phyloP scores from a whole-genome alignment of 2,797 vertebrate species.

The Muscicapa comitata region DNA sequence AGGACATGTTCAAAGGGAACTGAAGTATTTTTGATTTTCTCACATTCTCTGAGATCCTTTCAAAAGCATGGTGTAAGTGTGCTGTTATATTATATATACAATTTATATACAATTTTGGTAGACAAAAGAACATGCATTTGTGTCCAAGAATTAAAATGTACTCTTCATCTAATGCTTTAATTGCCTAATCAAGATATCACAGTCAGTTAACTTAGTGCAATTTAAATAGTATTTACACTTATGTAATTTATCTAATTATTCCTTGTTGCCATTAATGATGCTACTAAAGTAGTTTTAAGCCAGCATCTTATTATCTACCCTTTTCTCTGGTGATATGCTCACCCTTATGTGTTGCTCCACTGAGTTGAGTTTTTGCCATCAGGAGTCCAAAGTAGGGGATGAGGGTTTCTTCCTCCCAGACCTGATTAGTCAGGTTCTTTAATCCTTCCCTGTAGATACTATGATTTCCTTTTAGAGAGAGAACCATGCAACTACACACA shows the following conservation, averaged over 20 bases:
- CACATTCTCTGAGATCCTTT: not conserved
- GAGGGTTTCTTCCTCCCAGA: not conserved
- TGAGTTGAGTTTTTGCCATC: not conserved
- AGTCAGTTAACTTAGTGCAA: not conserved
- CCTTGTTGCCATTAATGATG: not conserved
- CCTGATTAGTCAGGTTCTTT: not conserved
- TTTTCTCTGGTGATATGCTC: not conserved
- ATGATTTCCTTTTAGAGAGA: not conserved
- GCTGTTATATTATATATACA: not conserved
- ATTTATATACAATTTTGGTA: not conserved
- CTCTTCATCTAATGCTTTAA: not conserved
- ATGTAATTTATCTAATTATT: not conserved
- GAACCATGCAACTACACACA: not conserved
- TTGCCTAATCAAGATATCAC: not conserved
- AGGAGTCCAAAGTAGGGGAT: rapidly evolving
- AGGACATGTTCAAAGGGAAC: not conserved
- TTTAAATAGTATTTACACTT: not conserved
- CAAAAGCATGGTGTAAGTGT: not conserved
- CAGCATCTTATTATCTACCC: not conserved
- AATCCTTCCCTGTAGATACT: not conserved
- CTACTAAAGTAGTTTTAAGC: not conserved
- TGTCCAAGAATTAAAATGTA: not conserved
- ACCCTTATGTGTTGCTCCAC: not conserved
- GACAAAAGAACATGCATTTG: not conserved
- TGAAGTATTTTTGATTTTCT: not conserved